phyloP scores from a whole-genome alignment of 2,113 vertebrate genomes.

The Scopus umbretta region DNA sequence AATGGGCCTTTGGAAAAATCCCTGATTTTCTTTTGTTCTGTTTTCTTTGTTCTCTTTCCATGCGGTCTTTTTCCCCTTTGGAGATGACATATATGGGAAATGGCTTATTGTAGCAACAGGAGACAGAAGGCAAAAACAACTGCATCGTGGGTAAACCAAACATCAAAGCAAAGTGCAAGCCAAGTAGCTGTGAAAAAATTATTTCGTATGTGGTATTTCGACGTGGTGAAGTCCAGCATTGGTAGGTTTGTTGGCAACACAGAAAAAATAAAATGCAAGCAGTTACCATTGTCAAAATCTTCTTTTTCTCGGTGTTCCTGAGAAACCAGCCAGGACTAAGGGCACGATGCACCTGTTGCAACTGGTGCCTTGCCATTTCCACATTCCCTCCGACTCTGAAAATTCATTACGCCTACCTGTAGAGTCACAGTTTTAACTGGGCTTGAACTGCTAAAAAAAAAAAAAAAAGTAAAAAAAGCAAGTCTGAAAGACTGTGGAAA shows the following conservation, averaged over 20 bases:
- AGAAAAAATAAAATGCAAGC: background rate
- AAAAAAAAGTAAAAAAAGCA: background rate
- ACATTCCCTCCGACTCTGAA: background rate
- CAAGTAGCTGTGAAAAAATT: background rate
- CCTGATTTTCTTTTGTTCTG: slow-evolving; percentile 55
- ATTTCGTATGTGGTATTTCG: background rate
- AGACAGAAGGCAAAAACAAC: slow-evolving; percentile 17
- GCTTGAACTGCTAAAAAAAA: background rate
- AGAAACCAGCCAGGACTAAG: background rate
- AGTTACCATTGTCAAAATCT: background rate
- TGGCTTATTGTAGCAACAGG: slow-evolving; percentile 31
- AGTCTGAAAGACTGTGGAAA: background rate
- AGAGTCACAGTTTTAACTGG: background rate
- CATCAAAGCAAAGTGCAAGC: background rate
- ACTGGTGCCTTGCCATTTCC: background rate
- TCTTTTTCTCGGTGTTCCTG: background rate
- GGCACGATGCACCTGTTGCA: background rate
- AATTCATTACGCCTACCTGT: background rate
- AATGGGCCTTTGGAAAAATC: slow-evolving; percentile 63
- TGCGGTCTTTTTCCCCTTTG: slow-evolving; percentile 50
- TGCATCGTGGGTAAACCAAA: slow-evolving; percentile 1
- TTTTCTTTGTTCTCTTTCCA: slow-evolving; percentile 70
- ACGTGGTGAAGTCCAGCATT: background rate
- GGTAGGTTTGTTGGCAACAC: background rate
- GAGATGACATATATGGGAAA: slow-evolving; percentile 62